Percentiles rank a stretch among this genome's conserved stretches.
Evolutionary conservation across 2,113 vertebrate genomes (phyloP).

Genomic region (Plecturocebus donacophilus): DNA sequence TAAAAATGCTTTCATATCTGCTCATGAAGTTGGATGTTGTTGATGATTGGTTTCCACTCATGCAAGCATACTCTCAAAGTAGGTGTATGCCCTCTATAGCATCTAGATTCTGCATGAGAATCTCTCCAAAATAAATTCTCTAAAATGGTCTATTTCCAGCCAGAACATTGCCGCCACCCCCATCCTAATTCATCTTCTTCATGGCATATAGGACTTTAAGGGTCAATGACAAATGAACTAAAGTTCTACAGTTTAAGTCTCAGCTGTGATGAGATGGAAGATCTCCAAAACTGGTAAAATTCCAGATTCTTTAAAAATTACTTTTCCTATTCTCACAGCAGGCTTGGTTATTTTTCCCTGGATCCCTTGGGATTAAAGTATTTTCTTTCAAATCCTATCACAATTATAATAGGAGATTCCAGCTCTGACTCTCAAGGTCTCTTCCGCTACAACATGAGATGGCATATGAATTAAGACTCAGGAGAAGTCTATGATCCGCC

Average conservation of each 20-base stretch:
- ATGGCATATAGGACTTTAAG: neutral
- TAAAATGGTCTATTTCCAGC: slow-evolving; percentile 36
- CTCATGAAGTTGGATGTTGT: neutral
- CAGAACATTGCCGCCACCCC: neutral
- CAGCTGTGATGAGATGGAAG: slow-evolving; percentile 49
- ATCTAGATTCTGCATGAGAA: slow-evolving; percentile 28
- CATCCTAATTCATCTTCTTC: neutral
- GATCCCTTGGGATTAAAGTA: neutral
- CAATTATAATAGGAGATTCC: neutral
- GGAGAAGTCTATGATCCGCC: neutral
- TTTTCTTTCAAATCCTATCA: slow-evolving; percentile 13
- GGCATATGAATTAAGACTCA: neutral
- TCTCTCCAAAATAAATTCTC: neutral
- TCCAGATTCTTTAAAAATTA: slow-evolving; percentile 47
- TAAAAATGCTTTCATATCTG: neutral
- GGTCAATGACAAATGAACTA: slow-evolving; percentile 22
- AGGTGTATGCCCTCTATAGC: neutral
- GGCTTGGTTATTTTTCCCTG: neutral
- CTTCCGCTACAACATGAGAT: neutral
- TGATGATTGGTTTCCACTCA: neutral
- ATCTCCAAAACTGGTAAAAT: slow-evolving; percentile 44
- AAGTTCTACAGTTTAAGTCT: slow-evolving; percentile 28
- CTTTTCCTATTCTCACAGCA: slow-evolving; percentile 24
- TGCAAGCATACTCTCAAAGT: neutral
- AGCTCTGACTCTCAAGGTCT: neutral